Percentiles rank a stretch among this genome's conserved stretches.
Conservation (phyloP, 1,140 invertebrate species). For the Drosophila azteca region DNA sequence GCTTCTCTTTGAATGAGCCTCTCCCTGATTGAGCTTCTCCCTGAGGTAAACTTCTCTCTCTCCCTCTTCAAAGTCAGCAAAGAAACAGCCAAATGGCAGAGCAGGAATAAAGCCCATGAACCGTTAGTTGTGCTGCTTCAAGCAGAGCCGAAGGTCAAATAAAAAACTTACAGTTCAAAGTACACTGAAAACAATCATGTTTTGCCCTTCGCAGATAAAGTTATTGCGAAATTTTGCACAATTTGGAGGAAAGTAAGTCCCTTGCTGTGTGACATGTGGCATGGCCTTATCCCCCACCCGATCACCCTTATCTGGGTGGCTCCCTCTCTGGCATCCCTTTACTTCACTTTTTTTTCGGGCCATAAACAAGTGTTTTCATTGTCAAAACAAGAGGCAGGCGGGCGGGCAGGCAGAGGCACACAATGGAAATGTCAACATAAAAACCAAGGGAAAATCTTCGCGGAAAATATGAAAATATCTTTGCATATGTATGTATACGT, state of each 20-base stretch:
- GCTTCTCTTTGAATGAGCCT: too few species aligned
- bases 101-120: too few species aligned
- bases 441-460: slow-evolving; percentile 34
- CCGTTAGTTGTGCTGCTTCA: too few species aligned
- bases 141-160: too few species aligned
- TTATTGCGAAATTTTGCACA: neutral
- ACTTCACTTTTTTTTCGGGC: slow-evolving; percentile 8
- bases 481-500: slow-evolving; percentile 9
- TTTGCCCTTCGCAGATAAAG: neutral
- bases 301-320: too few species aligned
- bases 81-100: too few species aligned
- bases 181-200: neutral
- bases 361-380: slow-evolving; percentile 70
- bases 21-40: too few species aligned
- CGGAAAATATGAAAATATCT: slow-evolving; percentile 59
- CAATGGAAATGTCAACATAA: slow-evolving; percentile 50
- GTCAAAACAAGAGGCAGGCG: slow-evolving; percentile 35
- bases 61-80: too few species aligned
- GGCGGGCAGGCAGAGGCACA: slow-evolving; percentile 13
- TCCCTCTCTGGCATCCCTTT: slow-evolving; percentile 21
- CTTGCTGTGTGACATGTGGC: neutral
- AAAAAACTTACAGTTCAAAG: too few species aligned
- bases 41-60: too few species aligned
- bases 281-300: slow-evolving; percentile 16
- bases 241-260: too few species aligned